These are phyloP conservation scores for Epinephelus malabaricus DNA, from an alignment of 2,797 vertebrate genomes.

Conservation along the genomic window DNA sequence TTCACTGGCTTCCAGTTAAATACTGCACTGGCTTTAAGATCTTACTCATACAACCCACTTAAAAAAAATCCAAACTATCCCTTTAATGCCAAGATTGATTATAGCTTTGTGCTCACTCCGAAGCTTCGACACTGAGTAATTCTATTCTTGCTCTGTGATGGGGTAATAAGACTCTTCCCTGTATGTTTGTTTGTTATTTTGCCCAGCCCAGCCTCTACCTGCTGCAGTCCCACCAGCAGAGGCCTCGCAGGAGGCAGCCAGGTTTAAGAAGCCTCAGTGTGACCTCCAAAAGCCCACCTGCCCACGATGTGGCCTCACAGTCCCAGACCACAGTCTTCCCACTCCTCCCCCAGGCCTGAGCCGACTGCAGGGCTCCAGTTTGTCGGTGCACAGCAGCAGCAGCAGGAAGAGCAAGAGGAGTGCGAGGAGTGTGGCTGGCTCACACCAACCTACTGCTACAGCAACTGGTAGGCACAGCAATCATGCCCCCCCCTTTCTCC, in stretches of 20 bases:
- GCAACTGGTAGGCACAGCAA: slow-evolving; percentile 48
- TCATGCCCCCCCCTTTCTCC: too few relatives aligned
- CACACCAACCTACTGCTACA: slow-evolving; percentile 38
- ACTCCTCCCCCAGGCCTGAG: not conserved
- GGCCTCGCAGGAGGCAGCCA: slow-evolving; percentile 5
- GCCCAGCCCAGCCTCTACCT: slow-evolving; percentile 66
- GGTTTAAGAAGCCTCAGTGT: not conserved
- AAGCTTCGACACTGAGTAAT: not conserved
- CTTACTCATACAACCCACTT: too few relatives aligned
- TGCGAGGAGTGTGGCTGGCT: slow-evolving; percentile 12
- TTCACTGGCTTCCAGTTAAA: too few relatives aligned
- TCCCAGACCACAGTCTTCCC: slow-evolving; percentile 7
- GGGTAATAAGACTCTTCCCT: not conserved
- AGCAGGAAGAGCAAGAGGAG: slow-evolving; percentile 18
- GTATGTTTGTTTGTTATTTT: not conserved
- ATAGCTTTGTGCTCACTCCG: not conserved
- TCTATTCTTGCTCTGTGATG: not conserved
- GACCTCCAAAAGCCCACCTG: slow-evolving; percentile 45
- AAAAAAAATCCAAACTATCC: too few relatives aligned
- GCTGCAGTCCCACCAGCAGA: slow-evolving; percentile 23
- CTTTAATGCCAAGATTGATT: not conserved
- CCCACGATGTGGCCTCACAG: slow-evolving; percentile 51
- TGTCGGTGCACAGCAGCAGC: slow-evolving; percentile 33
- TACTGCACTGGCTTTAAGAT: too few relatives aligned
- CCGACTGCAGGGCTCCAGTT: slow-evolving; percentile 30